Conservation (phyloP, 1,140 invertebrate genomes). For the Drosophila sp. region DNA sequence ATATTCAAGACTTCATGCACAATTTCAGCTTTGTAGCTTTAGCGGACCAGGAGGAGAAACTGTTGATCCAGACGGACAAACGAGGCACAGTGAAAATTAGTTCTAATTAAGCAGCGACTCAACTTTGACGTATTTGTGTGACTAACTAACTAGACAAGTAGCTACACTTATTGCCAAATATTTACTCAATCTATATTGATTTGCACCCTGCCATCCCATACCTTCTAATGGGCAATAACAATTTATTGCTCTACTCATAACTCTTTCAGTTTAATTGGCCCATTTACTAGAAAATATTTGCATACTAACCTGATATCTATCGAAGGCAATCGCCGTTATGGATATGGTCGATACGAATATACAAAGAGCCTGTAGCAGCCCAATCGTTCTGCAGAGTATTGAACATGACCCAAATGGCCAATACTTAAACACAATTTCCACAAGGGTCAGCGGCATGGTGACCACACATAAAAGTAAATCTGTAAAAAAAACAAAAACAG, state of each 20-base stretch:
- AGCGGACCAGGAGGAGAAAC: no score
- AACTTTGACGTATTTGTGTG: no score
- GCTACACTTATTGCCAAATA: conserved; percentile 30
- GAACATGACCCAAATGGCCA: conserved; percentile 88
- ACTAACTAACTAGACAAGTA: neutral
- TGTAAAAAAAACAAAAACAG: conserved; percentile 23
- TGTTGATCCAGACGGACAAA: no score
- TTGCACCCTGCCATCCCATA: conserved; percentile 17
- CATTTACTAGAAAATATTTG: conserved; percentile 8
- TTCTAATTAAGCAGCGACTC: no score
- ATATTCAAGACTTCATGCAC: no score
- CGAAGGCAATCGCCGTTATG: conserved; percentile 94
- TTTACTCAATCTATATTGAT: conserved; percentile 41
- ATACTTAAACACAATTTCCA: conserved; percentile 91
- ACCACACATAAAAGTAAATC: conserved; percentile 93
- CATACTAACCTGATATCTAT: conserved; percentile 88
- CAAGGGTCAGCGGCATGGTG: conserved; percentile 93
- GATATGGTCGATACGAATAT: conserved; percentile 95
- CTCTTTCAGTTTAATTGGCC: neutral
- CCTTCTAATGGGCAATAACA: conserved; percentile 30
- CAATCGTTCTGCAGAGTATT: conserved; percentile 91
- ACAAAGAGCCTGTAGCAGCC: conserved; percentile 91
- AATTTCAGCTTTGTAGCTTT: no score
- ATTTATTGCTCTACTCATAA: conserved; percentile 36
- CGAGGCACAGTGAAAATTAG: no score